A percentile compares a stretch with the other conserved stretches of the same genome.
phyloP scores from a whole-genome alignment of 2,113 vertebrate genomes.

The Pseudorectes ferrugineus region DNA sequence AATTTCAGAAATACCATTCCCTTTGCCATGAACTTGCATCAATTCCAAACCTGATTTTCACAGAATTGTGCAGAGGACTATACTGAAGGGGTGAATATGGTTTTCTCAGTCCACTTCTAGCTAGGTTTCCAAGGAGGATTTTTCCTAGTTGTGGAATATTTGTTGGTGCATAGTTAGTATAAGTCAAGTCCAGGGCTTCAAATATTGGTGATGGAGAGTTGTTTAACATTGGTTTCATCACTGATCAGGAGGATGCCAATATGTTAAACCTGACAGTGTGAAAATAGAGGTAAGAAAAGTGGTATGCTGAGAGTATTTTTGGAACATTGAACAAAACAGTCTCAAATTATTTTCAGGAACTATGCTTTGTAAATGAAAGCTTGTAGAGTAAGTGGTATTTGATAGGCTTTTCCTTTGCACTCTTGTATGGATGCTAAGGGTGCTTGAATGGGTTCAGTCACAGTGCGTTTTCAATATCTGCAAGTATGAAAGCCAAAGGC shows the following conservation, averaged over 20 bases:
- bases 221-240: not conserved
- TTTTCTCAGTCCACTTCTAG: not conserved
- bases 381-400: not conserved
- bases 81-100: not conserved
- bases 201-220: not conserved
- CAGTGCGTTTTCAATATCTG: not conserved
- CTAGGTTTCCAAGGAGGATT: not conserved
- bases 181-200: not conserved
- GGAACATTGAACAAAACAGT: not conserved
- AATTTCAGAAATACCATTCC: not conserved
- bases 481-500: not conserved
- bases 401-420: not conserved
- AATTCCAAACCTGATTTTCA: not conserved
- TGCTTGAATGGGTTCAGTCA: not conserved
- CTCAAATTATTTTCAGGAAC: not conserved
- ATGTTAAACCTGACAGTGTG: not conserved
- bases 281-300: not conserved
- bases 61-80: not conserved
- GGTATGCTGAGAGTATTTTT: not conserved
- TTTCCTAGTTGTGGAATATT: not conserved
- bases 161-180: not conserved
- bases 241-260: not conserved
- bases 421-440: not conserved
- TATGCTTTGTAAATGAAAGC: not conserved
- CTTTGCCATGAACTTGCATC: not conserved